Conservation (phyloP, 35 echinoderm and acorn worm species). For the Patiria miniata region DNA sequence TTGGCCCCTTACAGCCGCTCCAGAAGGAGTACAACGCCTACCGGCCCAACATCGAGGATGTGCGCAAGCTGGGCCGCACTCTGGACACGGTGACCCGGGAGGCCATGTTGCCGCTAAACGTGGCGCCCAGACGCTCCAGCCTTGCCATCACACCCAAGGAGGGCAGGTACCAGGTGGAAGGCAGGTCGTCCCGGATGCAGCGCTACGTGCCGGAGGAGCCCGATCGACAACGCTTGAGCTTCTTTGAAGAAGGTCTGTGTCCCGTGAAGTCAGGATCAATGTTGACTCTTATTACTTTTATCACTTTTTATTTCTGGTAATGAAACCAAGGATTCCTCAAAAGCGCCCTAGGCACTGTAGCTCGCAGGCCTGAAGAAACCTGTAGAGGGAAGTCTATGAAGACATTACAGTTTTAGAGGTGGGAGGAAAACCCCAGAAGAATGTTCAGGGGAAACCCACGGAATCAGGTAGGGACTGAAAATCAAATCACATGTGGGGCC, state of each 20-base stretch:
- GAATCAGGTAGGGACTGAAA: too few relatives aligned
- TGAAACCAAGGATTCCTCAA: too few relatives aligned
- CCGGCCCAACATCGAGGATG: slow-evolving; percentile 87
- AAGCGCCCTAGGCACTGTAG: too few relatives aligned
- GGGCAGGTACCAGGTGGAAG: neutral
- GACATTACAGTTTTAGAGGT: too few relatives aligned
- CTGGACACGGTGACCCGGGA: slow-evolving; percentile 70
- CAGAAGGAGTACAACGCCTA: slow-evolving; percentile 85
- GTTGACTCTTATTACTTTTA: neutral
- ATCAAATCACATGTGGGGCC: too few relatives aligned
- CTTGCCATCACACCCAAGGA: slow-evolving; percentile 66
- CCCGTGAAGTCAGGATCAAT: neutral
- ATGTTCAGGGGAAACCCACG: too few relatives aligned
- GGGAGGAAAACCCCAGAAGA: too few relatives aligned
- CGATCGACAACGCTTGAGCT: slow-evolving; percentile 6
- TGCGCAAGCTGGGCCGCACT: slow-evolving; percentile 67
- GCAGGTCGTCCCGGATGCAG: neutral
- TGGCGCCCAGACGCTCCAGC: slow-evolving; percentile 68
- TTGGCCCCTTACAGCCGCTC: slow-evolving; percentile 61
- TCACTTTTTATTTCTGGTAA: too few relatives aligned
- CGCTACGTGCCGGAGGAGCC: slow-evolving; percentile 7
- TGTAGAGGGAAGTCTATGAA: too few relatives aligned
- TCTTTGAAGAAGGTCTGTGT: slow-evolving; percentile 44
- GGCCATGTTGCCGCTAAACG: slow-evolving; percentile 47
- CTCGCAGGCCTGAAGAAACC: too few relatives aligned